Conservation (phyloP, 2,797 vertebrate genomes). For the Megalops cyprinoides region DNA sequence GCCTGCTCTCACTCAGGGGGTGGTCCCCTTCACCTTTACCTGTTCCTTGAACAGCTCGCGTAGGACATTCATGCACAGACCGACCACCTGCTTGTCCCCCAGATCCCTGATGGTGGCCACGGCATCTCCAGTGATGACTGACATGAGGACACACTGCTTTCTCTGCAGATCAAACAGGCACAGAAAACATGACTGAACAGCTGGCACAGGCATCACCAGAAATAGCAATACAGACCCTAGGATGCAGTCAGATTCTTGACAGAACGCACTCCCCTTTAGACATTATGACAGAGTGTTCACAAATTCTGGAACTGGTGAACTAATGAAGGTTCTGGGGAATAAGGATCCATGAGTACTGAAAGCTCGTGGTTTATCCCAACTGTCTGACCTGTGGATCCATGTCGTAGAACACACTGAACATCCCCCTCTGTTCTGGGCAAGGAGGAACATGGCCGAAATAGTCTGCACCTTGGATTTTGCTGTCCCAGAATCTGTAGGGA, state of each 20-base stretch:
- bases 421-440: constrained; percentile 83
- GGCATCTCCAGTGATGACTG: constrained; percentile 90
- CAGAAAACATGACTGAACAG: neutral
- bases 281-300: too few species aligned
- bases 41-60: constrained; percentile 92
- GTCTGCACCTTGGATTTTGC: constrained; percentile 93
- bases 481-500: constrained; percentile 93
- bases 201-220: neutral
- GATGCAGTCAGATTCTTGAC: too few species aligned
- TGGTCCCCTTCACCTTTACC: constrained; percentile 72
- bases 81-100: constrained; percentile 84
- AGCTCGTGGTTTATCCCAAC: neutral
- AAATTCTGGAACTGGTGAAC: too few species aligned
- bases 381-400: constrained; percentile 88
- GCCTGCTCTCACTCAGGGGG: neutral
- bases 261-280: too few species aligned
- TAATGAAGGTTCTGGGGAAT: neutral
- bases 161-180: constrained; percentile 67
- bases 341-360: neutral
- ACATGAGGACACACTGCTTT: constrained; percentile 93
- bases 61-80: constrained; percentile 86
- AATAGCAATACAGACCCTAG: neutral
- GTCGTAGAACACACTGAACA: constrained; percentile 96
- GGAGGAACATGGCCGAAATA: constrained; percentile 93
- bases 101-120: constrained; percentile 77